Evolutionary conservation across 2,797 vertebrate genomes (phyloP), one percentile per base, ranked within the genome.

Genomic region (Setipinna tenuifilis): DNA sequence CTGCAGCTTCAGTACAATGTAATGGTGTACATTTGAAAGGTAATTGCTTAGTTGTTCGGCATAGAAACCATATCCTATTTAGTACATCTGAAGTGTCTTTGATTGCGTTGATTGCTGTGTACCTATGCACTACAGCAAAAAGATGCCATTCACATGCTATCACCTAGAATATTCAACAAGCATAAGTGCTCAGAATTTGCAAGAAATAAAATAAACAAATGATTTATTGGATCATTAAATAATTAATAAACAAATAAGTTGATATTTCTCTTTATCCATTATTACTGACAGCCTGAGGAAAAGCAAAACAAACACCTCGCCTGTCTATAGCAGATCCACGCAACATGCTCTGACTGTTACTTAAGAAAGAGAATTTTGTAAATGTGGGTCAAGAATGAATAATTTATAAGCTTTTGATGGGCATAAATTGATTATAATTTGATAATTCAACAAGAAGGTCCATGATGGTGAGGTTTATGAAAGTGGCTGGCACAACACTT

Each of bases 371-470:
- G 28, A 41, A 41, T 35, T 17, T 75, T 35, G 25, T 14, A 71
- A 71, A 14, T 75, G 68, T 75, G 68, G 68, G 68, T 35, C 68
- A 41, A 75, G 31, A 75, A 75, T 35, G 68, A 75, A 35, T 75
- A 19, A 35, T 35, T 16, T 41, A 75, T 75, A 75, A 41, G 68
- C 14, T 35, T 75, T 41, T 41, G 68, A 75, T 75, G 35, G 68
- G 16, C 31, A 71, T 75, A 75, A 75, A 16, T 75, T 19, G 35
- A 75, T 75, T 35, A 75, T 75, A 19, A 75, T 75, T 41, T 16
- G 28, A 75, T 75, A 75, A 75, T 14, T 75, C 68, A 35, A 75
- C 68, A 35, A 35, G 28, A 35, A 28, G 28, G 28, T 7, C 14
- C 14, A 71, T 71, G 14, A 71, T 28, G 25, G 2, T 61, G 31